Evolutionary conservation across 2,797 vertebrate species (phyloP).

Genomic region (Hypotaenidia philippensis): DNA sequence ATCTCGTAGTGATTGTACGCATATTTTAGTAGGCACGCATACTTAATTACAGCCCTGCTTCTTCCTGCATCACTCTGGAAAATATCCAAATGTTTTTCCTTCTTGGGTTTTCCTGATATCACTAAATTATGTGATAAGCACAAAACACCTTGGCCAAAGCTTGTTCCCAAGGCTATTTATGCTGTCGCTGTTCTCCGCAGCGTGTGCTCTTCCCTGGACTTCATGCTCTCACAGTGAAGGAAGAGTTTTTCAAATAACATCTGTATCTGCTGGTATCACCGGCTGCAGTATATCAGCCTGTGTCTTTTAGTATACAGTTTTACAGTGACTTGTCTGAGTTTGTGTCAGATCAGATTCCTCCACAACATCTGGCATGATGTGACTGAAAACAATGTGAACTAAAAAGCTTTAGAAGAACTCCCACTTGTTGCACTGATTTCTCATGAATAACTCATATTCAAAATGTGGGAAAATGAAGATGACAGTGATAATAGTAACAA

Average conservation of each 20-base stretch:
- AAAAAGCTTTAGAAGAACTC: background rate
- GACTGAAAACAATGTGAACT: background rate
- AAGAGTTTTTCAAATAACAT: background rate
- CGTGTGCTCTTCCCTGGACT: background rate
- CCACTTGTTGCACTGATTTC: background rate
- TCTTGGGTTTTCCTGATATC: background rate
- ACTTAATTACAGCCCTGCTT: background rate
- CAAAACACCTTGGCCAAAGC: background rate
- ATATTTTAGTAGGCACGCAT: background rate
- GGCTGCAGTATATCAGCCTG: background rate
- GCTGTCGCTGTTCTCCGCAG: background rate
- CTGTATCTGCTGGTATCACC: background rate
- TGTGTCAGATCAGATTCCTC: background rate
- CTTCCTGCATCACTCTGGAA: background rate
- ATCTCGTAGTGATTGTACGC: background rate
- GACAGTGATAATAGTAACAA: background rate
- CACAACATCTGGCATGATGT: background rate
- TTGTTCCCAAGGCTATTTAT: background rate
- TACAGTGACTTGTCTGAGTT: background rate
- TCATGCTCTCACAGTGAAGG: background rate
- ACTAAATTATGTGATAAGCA: background rate
- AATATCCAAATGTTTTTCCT: background rate
- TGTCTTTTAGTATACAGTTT: background rate
- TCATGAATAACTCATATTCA: background rate
- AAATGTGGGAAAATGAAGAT: background rate